Base-by-base conservation (phyloP, 1,140 invertebrate species). In the Zaprionus ornatus region DNA sequence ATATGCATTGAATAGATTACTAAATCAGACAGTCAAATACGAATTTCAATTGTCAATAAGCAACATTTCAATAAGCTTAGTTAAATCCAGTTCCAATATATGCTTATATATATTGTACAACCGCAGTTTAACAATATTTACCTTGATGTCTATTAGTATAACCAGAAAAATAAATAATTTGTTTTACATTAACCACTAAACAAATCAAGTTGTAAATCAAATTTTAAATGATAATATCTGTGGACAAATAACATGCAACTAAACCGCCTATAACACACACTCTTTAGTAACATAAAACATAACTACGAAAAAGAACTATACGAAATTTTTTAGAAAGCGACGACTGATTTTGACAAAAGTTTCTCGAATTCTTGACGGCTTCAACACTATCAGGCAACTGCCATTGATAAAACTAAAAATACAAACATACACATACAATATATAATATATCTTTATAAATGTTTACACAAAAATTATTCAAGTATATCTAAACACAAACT, bases 401-500 rank as follows among this genome's bases (percentile, higher is more conserved):
- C n/a, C 40, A 45, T 45, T 17, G 12, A 50, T 48, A 54, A 21
- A 25, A 45, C 37, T 42, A 56, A 13, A 29, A 10, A 55, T 62
- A 62, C 59, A 42, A 37, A 62, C 23, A 62, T 25, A 42, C 15
- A 62, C n/a, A 62, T 29, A 15, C 15, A 62, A 59, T 55, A 66
- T 67, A 61, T 27, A 45, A 63, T 32, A 81, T 70, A 74, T 70
- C 62, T 75, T 75, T 72, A 62, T 73, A 60, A 61, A 72, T 72
- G 56, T 76, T 71, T 72, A 72, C 68, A 72, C 68, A 72, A 72
- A 45, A 19, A 62, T 66, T 48, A 57, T 25, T 57, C 23, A 5
- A 42, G 50, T 62, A 52, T 45, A 69, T 61, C 12, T 50, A 61
- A 71, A 52, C 56, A 64, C 66, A 76, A 65, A 71, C 27, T 76